These are phyloP conservation scores for Phrynosoma platyrhinos DNA, from an alignment of 2,113 vertebrate species.

Conservation along the genomic window DNA sequence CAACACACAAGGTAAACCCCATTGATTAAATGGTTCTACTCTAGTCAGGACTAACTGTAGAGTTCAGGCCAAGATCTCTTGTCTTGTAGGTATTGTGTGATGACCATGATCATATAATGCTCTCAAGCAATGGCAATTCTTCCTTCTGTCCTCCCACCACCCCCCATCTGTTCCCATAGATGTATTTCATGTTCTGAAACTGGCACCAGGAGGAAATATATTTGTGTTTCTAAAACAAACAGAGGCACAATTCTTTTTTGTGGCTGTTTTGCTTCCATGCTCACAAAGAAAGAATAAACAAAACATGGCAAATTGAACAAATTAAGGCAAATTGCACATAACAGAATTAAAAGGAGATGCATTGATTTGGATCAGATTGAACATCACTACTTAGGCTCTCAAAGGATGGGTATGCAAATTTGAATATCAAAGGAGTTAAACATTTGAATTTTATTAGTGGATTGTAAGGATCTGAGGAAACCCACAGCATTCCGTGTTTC, in stretches of 20 bases:
- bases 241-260: background rate
- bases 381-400: background rate
- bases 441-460: background rate
- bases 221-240: too few relatives aligned
- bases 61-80: too few relatives aligned
- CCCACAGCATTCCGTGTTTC: background rate
- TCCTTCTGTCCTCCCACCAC: background rate
- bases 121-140: background rate
- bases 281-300: slow-evolving; percentile 33
- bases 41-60: too few relatives aligned
- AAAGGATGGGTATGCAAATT: background rate
- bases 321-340: slow-evolving; percentile 30
- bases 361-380: slow-evolving; percentile 28
- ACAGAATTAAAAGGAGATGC: background rate
- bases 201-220: background rate
- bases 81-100: too few relatives aligned
- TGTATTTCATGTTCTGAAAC: background rate
- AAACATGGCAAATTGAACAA: slow-evolving; percentile 24
- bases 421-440: slow-evolving; percentile 19
- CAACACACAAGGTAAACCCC: too few relatives aligned
- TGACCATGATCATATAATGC: background rate
- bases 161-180: background rate
- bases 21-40: too few relatives aligned
- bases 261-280: background rate
- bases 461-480: background rate